Evolutionary conservation across 2,888 invertebrate species (phyloP), one percentile per base, ranked within the genome.

Genomic region (Drosophila quinaria): DNA sequence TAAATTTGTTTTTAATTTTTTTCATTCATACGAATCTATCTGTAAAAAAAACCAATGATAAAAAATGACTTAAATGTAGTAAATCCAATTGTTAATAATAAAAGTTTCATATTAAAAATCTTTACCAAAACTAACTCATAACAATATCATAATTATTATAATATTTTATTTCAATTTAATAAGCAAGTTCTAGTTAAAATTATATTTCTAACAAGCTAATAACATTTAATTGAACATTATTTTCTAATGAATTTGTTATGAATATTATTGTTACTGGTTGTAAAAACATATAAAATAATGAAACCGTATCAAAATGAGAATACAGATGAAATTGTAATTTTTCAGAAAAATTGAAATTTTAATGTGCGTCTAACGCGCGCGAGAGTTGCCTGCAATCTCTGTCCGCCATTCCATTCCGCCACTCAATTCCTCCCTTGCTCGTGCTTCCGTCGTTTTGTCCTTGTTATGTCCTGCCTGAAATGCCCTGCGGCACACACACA

Each of bases 321-420:
- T 31, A 74, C 62, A 74, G 70, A 81, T 82, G 71, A 73, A 87
- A 84, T 78, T 78, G 78, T 82, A 78, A 83, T 83, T 74, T 87
- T 61, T 70, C 71, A 52, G n/a, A n/a, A 70, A 74, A 82, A 83
- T 84, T 82, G 78, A 61, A 83, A 83, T 87, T 80, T 83, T 81
- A 85, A 81, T 81, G 82, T 81, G 73, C 69, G 74, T 65, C 77
- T 80, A 47, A 66, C 22, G 22, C 22, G 22, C 52, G 52, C 50
- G 65, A 46, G 67, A 52, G 35, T 71, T 66, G 41, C 37, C 76
- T 70, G 42, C 76, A 70, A 64, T 61, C 42, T 59, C 15, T 49
- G 52, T 52, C 10, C 44, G 37, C 52, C 33, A 42, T 44, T 42
- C 49, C 33, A 42, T 44, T 42, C 60, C 46, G 22, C 19, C 52